phyloP scores from a whole-genome alignment of 2,797 vertebrate species.

The Synanceia verrucosa region DNA sequence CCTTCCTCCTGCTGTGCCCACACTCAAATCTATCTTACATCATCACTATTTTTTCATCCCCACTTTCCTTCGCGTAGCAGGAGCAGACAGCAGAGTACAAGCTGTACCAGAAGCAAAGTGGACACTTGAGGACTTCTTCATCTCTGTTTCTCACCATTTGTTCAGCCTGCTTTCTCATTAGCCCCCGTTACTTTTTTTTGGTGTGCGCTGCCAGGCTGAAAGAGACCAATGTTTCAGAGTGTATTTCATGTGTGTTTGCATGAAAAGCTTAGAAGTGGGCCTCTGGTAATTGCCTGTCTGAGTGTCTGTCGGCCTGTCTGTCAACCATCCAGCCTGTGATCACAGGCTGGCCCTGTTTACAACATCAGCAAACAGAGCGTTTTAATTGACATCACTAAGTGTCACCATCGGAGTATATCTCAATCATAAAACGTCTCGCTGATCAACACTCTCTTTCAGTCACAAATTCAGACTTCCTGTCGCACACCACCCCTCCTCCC shows the following conservation, averaged over 20 bases:
- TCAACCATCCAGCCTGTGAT: conserved; percentile 49
- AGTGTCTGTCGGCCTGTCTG: conserved; percentile 50
- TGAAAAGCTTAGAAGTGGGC: conserved; percentile 39
- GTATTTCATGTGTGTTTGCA: conserved; percentile 39
- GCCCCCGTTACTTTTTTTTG: conserved; percentile 10
- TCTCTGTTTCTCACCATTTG: conserved; percentile 17
- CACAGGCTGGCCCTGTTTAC: conserved; percentile 35
- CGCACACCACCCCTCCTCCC: conserved; percentile 22
- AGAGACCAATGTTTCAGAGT: conserved; percentile 39
- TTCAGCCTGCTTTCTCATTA: conserved; percentile 30
- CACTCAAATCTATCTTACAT: conserved; percentile 44
- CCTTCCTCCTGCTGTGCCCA: conserved; percentile 24
- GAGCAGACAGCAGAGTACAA: conserved; percentile 33
- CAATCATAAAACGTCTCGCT: conserved; percentile 36
- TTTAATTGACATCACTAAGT: conserved; percentile 18
- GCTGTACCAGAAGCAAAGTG: conserved; percentile 38
- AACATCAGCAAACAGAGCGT: conserved; percentile 12
- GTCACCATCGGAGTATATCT: conserved; percentile 8
- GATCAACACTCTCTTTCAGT: conserved; percentile 55
- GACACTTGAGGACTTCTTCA: conserved; percentile 28
- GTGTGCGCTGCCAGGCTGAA: conserved; percentile 31
- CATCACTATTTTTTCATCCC: conserved; percentile 33
- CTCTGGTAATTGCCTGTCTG: conserved; percentile 59
- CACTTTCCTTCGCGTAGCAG: conserved; percentile 17
- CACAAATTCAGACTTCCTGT: conserved; percentile 71